A percentile compares a stretch with the other conserved stretches of the same genome.
phyloP scores from a whole-genome alignment of 2,888 invertebrate species.

The Metalampra italica region DNA sequence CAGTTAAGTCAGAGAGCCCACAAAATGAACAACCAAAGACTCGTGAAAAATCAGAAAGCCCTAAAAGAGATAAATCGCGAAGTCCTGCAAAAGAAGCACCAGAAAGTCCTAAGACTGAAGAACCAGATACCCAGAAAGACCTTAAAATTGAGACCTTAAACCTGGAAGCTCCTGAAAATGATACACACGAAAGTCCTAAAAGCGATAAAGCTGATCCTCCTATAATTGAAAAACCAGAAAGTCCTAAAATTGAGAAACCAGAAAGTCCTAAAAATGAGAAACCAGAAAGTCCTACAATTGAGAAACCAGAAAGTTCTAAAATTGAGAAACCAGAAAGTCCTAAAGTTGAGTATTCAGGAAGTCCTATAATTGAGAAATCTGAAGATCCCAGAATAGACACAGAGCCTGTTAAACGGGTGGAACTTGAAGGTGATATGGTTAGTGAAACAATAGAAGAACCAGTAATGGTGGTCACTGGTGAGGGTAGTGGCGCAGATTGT shows the following conservation, averaged over 20 bases:
- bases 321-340: conserved; percentile 13
- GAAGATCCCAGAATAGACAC: conserved; percentile 12
- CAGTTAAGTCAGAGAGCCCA: background rate
- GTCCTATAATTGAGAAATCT: conserved; percentile 4
- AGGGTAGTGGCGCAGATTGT: conserved; percentile 83
- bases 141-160: conserved; percentile 1
- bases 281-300: conserved; percentile 8
- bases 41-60: background rate
- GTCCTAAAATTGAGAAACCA: background rate
- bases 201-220: background rate
- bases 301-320: conserved; percentile 6
- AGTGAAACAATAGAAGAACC: conserved; percentile 87
- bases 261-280: background rate
- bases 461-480: conserved; percentile 82
- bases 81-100: background rate
- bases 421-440: conserved; percentile 30
- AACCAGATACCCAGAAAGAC: background rate
- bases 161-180: conserved; percentile 7
- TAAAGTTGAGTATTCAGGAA: conserved; percentile 10
- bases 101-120: background rate
- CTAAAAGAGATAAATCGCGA: background rate
- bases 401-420: conserved; percentile 17
- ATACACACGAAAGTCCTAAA: conserved; percentile 2
- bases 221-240: conserved; percentile 2
- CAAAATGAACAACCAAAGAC: background rate